phyloP scores from a whole-genome alignment of 2,888 invertebrate species.

The Drosophila aldrichi region DNA sequence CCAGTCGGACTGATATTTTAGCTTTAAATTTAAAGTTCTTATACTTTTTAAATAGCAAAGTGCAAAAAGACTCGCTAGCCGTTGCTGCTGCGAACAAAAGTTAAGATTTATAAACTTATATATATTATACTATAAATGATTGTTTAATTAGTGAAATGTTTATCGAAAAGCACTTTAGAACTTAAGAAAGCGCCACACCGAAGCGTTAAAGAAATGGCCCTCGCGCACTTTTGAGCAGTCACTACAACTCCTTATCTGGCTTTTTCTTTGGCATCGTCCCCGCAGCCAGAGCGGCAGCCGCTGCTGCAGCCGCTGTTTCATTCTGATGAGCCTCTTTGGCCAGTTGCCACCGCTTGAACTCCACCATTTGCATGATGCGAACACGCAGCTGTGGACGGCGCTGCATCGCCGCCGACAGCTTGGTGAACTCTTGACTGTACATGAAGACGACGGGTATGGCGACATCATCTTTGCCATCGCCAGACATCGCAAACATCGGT shows the following conservation, averaged over 20 bases:
- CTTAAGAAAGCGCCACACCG: slow-evolving; percentile 21
- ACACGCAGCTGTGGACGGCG: slow-evolving; percentile 86
- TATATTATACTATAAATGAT: slow-evolving; percentile 20
- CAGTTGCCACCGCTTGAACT: slow-evolving; percentile 84
- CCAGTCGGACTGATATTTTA: slow-evolving; percentile 1
- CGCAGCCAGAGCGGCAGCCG: slow-evolving; percentile 8
- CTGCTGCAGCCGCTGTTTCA: slow-evolving; percentile 51
- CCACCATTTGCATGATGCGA: slow-evolving; percentile 85
- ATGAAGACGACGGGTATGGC: slow-evolving; percentile 96
- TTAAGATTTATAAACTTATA: slow-evolving; percentile 25
- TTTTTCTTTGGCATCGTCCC: slow-evolving; percentile 56
- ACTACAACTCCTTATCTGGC: slow-evolving; percentile 79
- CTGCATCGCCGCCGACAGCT: slow-evolving; percentile 88
- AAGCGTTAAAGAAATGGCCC: slow-evolving; percentile 14
- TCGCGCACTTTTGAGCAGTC: slow-evolving; percentile 26
- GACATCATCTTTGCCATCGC: slow-evolving; percentile 95
- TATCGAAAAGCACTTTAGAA: slow-evolving; percentile 45
- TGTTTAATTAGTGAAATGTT: slow-evolving; percentile 49
- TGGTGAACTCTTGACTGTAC: slow-evolving; percentile 91
- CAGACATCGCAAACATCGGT: slow-evolving; percentile 98
- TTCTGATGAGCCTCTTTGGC: slow-evolving; percentile 69
- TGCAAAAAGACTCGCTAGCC: slow-evolving; percentile 43
- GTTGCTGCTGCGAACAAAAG: slow-evolving; percentile 15
- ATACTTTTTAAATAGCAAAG: slow-evolving; percentile 45
- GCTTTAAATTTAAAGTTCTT: slow-evolving; percentile 14